phyloP scores from a whole-genome alignment of 2,113 vertebrate species.

The Grammomys surdaster region DNA sequence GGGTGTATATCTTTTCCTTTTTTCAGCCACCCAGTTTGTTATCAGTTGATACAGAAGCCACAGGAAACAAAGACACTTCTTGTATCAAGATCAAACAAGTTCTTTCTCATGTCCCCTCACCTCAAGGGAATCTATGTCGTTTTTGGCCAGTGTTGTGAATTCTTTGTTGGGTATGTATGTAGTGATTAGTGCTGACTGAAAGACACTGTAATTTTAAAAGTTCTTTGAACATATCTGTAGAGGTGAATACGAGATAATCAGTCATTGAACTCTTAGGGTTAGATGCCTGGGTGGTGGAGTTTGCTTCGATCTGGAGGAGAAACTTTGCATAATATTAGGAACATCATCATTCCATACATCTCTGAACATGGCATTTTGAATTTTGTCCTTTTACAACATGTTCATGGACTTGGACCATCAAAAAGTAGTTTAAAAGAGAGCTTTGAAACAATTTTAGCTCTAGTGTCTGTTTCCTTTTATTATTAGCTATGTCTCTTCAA shows the following conservation, averaged over 20 bases:
- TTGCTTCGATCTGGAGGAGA: not conserved
- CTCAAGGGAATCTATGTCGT: not conserved
- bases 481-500: constrained; percentile 1
- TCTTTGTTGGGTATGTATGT: not conserved
- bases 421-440: not conserved
- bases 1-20: not conserved
- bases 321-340: not conserved
- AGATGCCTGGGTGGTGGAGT: not conserved
- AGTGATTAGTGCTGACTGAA: not conserved
- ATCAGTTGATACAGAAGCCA: not conserved
- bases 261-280: not conserved
- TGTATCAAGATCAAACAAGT: not conserved
- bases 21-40: not conserved
- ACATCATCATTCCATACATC: not conserved
- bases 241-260: not conserved
- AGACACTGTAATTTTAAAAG: not conserved
- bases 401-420: not conserved
- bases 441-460: not conserved
- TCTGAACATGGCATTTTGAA: not conserved
- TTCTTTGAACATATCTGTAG: not conserved
- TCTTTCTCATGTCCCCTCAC: not conserved
- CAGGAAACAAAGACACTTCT: not conserved
- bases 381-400: not conserved
- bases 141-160: not conserved
- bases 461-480: not conserved